Conservation (phyloP, 2,797 vertebrate genomes). For the Pangasius mekongensis region DNA sequence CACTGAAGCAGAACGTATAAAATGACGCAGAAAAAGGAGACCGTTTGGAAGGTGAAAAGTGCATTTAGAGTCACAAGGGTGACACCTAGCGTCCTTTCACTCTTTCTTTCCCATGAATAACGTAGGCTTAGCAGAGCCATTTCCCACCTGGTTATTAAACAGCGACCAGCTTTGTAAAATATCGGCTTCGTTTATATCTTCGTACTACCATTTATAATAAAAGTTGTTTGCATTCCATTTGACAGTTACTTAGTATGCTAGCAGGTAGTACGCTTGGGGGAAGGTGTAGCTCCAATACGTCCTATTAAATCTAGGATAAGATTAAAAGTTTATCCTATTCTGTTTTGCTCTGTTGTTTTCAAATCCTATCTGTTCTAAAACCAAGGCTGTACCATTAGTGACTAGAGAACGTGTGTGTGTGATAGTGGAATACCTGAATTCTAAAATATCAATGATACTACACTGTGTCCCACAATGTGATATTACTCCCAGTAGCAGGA, state of each 20-base stretch:
- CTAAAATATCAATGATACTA: not conserved
- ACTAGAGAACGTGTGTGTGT: not conserved
- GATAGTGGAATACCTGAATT: not conserved
- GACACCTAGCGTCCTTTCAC: slow-evolving; percentile 77
- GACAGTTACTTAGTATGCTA: not conserved
- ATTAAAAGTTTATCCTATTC: not conserved
- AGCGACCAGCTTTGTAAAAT: not conserved
- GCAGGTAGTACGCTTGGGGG: not conserved
- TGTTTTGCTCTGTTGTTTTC: not conserved
- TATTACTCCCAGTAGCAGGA: not conserved
- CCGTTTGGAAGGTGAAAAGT: slow-evolving; percentile 53
- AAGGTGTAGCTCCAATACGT: not conserved
- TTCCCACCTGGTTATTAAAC: not conserved
- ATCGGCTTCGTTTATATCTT: not conserved
- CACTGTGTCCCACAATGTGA: not conserved
- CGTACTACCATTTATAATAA: not conserved
- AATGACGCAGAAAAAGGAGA: slow-evolving; percentile 52
- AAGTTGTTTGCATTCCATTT: not conserved
- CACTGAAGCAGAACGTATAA: slow-evolving; percentile 24
- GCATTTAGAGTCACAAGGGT: slow-evolving; percentile 81
- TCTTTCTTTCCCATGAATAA: not conserved
- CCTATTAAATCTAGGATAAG: not conserved
- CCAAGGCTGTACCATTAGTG: too few species aligned
- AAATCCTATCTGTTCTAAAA: not conserved
- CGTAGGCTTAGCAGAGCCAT: not conserved